Evolutionary conservation across 2,888 invertebrate genomes (phyloP), one percentile per base, ranked within the genome.

Genomic region (Andricus curvator): DNA sequence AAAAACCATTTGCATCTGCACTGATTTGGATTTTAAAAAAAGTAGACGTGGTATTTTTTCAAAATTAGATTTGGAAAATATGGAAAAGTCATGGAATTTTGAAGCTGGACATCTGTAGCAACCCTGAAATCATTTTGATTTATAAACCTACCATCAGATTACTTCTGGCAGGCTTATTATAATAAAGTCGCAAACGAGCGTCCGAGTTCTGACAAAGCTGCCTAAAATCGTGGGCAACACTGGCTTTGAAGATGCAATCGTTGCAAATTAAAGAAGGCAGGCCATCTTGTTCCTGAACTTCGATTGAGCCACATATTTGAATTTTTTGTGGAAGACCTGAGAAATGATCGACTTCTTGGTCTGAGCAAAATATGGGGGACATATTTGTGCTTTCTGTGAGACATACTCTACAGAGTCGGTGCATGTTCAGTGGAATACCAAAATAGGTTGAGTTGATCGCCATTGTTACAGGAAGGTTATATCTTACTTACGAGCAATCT

Each of bases 191-290:
- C 60, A 93, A 84, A 81, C 89, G 89, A 48, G 91, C 86, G 79
- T 93, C 92, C 11, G 92, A 93, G 64, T 90, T 89, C 83, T 92
- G 92, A 81, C 92, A 93, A 66, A 91, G 90, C 64, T 92, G 90
- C 56, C 92, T 88, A 83, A 93, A 93, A 81, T 92, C 92, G 74
- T 92, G 90, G 22, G 92, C 92, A 33, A 92, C 88, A 20, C 87
- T 92, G n/a, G 91, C 92, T 84, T 92, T 93, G 77, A 92, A 92
- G 78, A 90, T 85, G 82, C 92, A 93, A 60, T 90, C 88, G 79
- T 91, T 89, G 82, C 92, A 93, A 78, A 93, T 93, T 67, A 91
- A 80, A 1, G 91, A 89, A 70, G 92, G 92, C 67, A 93, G 85
- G n/a, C 92, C 92, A 84, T 93, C 92, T 77, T 91, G 90, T 80